These are phyloP conservation scores for Erinaceus europaeus DNA, from an alignment of 2,113 vertebrate species.

Conservation along the genomic window DNA sequence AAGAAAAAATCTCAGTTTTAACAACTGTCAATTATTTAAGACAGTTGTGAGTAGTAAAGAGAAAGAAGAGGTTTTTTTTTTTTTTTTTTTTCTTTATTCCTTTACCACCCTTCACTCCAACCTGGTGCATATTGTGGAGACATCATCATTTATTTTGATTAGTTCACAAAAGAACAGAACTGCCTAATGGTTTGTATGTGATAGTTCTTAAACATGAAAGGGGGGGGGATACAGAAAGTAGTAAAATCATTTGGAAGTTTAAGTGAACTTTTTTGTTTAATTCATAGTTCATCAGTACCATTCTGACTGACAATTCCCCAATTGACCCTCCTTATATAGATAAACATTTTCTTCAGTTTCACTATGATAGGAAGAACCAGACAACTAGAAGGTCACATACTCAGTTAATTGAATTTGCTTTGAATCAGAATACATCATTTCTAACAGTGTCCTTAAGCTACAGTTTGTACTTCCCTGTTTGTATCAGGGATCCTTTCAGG, in stretches of 20 bases:
- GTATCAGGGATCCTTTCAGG: background rate
- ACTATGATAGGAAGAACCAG: background rate
- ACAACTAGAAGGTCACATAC: background rate
- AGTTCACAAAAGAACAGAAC: accelerated
- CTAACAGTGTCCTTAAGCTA: no score
- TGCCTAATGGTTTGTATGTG: background rate
- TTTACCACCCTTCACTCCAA: background rate
- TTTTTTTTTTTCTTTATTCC: background rate
- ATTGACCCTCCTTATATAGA: background rate
- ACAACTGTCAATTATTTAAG: background rate
- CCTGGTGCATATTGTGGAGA: accelerated
- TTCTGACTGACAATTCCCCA: background rate
- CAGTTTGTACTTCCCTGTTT: background rate
- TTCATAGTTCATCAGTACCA: background rate
- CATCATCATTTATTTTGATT: background rate
- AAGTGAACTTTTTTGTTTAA: background rate
- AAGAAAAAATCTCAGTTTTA: background rate
- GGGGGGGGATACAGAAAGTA: background rate
- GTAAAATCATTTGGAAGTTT: background rate
- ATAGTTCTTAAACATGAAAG: background rate
- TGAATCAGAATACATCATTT: background rate
- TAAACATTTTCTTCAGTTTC: background rate
- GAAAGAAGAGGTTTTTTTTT: accelerated
- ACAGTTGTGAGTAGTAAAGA: background rate
- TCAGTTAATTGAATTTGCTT: background rate